Base-by-base conservation (phyloP, 1,140 invertebrate genomes). In the Hesperophylax magnus region DNA sequence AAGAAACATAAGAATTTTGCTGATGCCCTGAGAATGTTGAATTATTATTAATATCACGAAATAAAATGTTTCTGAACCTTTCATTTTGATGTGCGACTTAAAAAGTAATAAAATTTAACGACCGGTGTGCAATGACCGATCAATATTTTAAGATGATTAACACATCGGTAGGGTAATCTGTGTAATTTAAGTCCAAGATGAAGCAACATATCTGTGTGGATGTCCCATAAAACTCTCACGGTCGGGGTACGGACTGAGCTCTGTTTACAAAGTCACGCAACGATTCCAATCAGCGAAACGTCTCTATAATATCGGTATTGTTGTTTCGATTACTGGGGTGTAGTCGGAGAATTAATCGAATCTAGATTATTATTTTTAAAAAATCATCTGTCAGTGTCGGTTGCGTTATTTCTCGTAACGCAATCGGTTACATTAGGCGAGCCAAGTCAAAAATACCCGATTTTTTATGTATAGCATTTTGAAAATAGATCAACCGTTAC, bases 291-390 rank as follows among this genome's bases (percentile, higher is more conserved):
- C 77, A 82, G 78, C 78, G 71, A 80, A 76, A 82, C 74, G 61
- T 82, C 81, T 82, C 77, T 27, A 82, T 82, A 80, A 56, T 74
- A 74, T 74, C 72, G 39, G 74, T 77, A 56, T 79, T 82, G 69
- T 78, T 67, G 22, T 58, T 47, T 31, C 20, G 53, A 75, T 27
- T 76, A 31, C 8, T 15, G 22, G 39, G 77, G 65, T 58, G 81
- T 58, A 78, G 77, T 78, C 39, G 53, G 39, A 20, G 6, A 11
- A 74, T 58, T 1, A n/a, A 31, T 47, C 39, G 39, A 34, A 7
- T 7, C 34, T 34, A 3, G 8, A 34, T 34, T 34, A 27, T 2
- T 27, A 27, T 27, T 2, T 2, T 2, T 2, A 27, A 2, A 27
- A 27, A 27, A 27, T 27, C 27, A 27, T 27, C 5, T 5, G 5